Percentiles rank a stretch among this genome's conserved stretches.
These are phyloP conservation scores for Ptilodon capucinus DNA, from an alignment of 2,888 invertebrate genomes.

Conservation along the genomic window DNA sequence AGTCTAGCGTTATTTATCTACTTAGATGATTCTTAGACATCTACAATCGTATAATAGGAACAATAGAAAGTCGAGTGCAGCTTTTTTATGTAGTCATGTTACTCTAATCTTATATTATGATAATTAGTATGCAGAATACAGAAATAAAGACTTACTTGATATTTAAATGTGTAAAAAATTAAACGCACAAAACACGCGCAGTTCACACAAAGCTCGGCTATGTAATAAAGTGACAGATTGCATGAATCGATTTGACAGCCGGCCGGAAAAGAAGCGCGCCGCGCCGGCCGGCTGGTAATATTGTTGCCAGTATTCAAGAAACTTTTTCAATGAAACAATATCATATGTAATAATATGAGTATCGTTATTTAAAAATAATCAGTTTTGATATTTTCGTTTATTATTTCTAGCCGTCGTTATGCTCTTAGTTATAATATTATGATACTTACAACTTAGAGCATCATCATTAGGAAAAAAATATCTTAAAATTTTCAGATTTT, in stretches of 20 bases:
- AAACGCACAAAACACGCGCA: constrained; percentile 9
- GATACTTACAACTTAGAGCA: too few relatives aligned
- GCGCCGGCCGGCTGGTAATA: neutral
- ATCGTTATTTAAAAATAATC: too few relatives aligned
- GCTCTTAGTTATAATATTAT: too few relatives aligned
- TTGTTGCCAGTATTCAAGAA: constrained; percentile 11
- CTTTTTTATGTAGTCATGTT: too few relatives aligned
- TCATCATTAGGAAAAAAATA: too few relatives aligned
- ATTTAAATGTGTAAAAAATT: constrained; percentile 5
- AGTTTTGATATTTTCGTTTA: too few relatives aligned
- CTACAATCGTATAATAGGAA: neutral
- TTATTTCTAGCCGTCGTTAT: too few relatives aligned
- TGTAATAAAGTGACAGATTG: neutral
- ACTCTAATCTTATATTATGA: too few relatives aligned
- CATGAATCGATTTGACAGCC: constrained; percentile 14
- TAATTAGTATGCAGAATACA: too few relatives aligned
- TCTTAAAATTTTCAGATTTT: too few relatives aligned
- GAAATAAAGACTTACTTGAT: constrained; percentile 20
- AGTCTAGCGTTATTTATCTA: constrained; percentile 5
- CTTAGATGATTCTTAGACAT: constrained; percentile 7
- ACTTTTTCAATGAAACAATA: neutral
- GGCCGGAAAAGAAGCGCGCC: constrained; percentile 19
- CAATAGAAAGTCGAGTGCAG: neutral
- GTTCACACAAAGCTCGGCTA: constrained; percentile 3
- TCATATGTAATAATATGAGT: too few relatives aligned